A percentile compares a stretch with the other conserved stretches of the same genome.
These are phyloP conservation scores for Scaptomyza hsui DNA, from an alignment of 1,140 invertebrate species.

Conservation along the genomic window DNA sequence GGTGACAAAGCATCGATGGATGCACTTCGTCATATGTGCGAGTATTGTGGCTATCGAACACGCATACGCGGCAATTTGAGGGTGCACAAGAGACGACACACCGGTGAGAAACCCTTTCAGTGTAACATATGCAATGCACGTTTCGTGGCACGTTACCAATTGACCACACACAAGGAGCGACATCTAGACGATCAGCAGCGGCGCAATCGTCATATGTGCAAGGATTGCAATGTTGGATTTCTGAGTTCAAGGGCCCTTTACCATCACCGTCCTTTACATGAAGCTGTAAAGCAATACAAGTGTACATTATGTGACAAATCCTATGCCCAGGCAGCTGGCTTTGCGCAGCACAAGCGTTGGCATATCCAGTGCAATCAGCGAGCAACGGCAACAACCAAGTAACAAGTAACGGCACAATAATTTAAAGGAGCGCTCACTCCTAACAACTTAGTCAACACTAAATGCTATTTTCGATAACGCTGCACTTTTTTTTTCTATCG, in stretches of 20 bases:
- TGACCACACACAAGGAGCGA: constrained; percentile 49
- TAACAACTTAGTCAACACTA: constrained; percentile 7
- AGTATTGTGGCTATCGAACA: constrained; percentile 65
- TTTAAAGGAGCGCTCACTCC: constrained; percentile 21
- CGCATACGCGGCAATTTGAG: constrained; percentile 54
- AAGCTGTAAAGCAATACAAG: constrained; percentile 90
- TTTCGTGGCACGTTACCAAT: constrained; percentile 86
- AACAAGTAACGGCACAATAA: background rate
- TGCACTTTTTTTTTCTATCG: background rate
- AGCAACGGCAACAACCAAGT: constrained; percentile 14
- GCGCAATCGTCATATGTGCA: constrained; percentile 43
- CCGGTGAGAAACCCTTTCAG: constrained; percentile 89
- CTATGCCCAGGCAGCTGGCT: constrained; percentile 67
- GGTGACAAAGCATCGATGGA: background rate
- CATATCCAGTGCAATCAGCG: constrained; percentile 47
- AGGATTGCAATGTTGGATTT: constrained; percentile 63
- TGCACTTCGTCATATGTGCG: constrained; percentile 59
- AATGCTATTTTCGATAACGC: constrained; percentile 2
- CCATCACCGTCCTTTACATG: constrained; percentile 91
- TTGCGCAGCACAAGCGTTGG: constrained; percentile 68
- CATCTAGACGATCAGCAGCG: constrained; percentile 46
- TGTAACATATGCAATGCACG: constrained; percentile 88
- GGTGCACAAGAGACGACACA: constrained; percentile 89
- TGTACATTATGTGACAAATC: constrained; percentile 86
- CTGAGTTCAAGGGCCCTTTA: constrained; percentile 60